Evolutionary conservation across 2,113 vertebrate genomes (phyloP), one percentile per base, ranked within the genome.

Genomic region (Pardalotus punctatus): DNA sequence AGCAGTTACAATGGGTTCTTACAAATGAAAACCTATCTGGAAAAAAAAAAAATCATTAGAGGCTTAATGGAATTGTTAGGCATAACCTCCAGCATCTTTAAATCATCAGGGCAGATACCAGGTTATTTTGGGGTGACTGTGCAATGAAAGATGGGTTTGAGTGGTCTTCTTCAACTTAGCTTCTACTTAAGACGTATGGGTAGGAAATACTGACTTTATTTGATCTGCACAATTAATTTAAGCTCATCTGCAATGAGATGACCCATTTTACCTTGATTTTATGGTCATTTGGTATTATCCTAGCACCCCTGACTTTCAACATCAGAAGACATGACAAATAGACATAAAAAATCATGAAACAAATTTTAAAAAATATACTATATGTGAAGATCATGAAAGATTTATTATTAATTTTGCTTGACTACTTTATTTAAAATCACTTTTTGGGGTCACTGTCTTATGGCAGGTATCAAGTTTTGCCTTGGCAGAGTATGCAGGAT

Each of bases 401-500:
- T 38, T 35, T 60, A 4, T 24, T 53, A 82, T 27, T 23, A 35
- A 36, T 57, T 87, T 57, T 86, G 10, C 11, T 53, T 11, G 5
- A 78, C 20, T 91, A 12, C 12, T 73, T 47, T 23, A 62, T 29
- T 45, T 76, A 40, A 57, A n/a, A 50, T 42, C 20, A 35, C 8
- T 50, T 16, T 77, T 73, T 53, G 38, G 17, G 14, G 8, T 57
- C 31, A 29, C 14, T 74, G 9, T 74, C 51, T 74, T 62, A 47
- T 0, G 1, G 31, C 22, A 81, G 12, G 4, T 73, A 62, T 20
- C 0, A 0, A 6, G 3, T 74, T 74, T 60, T 76, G 20, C 23
- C 31, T 45, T 67, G 45, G 25, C 18, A 86, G 16, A 22, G 2
- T 57, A 40, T 25, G 23, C 3, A 86, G 19, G 12, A 43, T 31